A percentile compares a stretch with the other conserved stretches of the same genome.
Evolutionary conservation across 2,113 vertebrate genomes (phyloP).

Genomic region (Mustela lutreola): DNA sequence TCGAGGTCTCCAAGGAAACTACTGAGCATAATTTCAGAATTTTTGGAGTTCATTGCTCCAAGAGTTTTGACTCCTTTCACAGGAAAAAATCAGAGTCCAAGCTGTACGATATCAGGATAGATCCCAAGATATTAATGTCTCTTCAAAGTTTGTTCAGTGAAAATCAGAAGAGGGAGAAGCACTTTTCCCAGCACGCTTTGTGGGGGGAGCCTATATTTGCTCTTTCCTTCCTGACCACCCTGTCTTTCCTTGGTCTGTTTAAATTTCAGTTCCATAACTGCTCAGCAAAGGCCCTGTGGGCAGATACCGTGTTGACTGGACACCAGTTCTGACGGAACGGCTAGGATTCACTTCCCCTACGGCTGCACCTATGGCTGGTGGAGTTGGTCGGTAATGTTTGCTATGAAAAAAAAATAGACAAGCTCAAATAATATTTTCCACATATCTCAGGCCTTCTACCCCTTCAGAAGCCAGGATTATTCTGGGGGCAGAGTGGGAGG

Average conservation of each 20-base stretch:
- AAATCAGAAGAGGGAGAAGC: background rate
- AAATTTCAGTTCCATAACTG: background rate
- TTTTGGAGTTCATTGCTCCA: background rate
- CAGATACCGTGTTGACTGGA: background rate
- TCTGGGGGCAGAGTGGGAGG: background rate
- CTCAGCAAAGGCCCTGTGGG: background rate
- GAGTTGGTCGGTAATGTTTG: background rate
- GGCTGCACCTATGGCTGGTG: background rate
- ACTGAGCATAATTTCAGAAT: background rate
- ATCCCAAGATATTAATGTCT: background rate
- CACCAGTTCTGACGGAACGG: background rate
- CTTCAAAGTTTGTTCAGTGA: background rate
- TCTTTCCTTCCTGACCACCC: background rate
- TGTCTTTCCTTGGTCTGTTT: background rate
- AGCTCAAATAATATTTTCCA: background rate
- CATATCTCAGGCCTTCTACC: background rate
- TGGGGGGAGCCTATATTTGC: background rate
- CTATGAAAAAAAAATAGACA: slow-evolving; percentile 39
- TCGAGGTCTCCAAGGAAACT: background rate
- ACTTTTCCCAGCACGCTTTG: background rate
- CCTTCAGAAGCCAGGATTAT: background rate
- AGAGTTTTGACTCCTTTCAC: background rate
- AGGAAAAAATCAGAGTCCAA: background rate
- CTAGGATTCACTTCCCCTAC: background rate
- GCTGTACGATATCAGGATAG: background rate